phyloP scores from a whole-genome alignment of 1,140 invertebrate species.

The Ladona fulva region DNA sequence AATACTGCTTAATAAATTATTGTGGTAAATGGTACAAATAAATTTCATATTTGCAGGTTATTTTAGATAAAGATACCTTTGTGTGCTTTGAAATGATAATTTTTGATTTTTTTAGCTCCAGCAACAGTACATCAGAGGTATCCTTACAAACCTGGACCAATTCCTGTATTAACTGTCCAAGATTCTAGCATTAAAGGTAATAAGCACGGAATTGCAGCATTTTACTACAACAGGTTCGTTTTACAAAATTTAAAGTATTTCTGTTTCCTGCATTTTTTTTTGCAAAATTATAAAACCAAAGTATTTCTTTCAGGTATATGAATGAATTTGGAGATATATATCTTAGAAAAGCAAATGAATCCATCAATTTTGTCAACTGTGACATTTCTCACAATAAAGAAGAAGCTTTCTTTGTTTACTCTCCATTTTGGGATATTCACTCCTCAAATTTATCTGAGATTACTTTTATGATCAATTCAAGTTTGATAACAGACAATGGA shows the following conservation, averaged over 20 bases:
- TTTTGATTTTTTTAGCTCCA: constrained; percentile 25
- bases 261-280: constrained; percentile 11
- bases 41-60: no score
- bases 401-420: constrained; percentile 71
- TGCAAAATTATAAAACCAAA: background rate
- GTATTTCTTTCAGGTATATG: constrained; percentile 46
- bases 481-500: constrained; percentile 73
- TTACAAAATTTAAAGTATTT: constrained; percentile 22
- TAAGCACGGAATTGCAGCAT: constrained; percentile 65
- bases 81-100: background rate
- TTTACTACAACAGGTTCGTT: constrained; percentile 70
- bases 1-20: no score
- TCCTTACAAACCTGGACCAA: constrained; percentile 42
- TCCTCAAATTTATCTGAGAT: constrained; percentile 69
- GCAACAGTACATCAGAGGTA: constrained; percentile 33
- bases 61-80: no score
- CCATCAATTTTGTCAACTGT: constrained; percentile 65
- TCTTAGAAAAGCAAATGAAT: constrained; percentile 78
- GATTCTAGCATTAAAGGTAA: constrained; percentile 73
- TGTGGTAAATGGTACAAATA: no score
- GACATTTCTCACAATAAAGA: constrained; percentile 69
- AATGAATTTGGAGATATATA: constrained; percentile 77
- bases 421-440: constrained; percentile 74
- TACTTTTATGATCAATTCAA: constrained; percentile 69
- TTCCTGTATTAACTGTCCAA: constrained; percentile 58